Base-by-base conservation (phyloP, 2,888 invertebrate species). In the Gymnocheta viridis region DNA sequence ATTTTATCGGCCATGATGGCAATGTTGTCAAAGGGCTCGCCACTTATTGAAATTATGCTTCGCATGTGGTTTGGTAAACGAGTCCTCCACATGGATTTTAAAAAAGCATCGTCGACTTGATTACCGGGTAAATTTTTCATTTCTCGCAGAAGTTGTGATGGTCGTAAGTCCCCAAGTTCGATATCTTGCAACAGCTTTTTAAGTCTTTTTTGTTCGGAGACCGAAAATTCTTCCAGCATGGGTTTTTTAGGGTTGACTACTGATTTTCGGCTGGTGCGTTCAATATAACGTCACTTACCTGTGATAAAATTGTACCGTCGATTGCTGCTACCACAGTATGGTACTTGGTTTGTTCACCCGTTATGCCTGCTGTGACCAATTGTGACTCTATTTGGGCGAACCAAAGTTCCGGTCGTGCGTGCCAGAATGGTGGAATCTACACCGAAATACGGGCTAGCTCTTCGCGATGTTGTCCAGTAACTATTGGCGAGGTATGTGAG, bases 91-190 rank as follows among this genome's bases (percentile, higher is more conserved):
- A 88, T 41, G n/a, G 87, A 79, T 79, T 84, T 85, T 1, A 87
- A 35, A 41, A 87, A 54, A 14, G 85, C 87, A 24, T 84, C 84
- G 29, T 67, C 54, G 6, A 88, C 81, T 38, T 82, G 72, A 3
- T 60, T 74, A 17, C 86, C 86, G 5, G 86, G 87, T 2, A 88
- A 64, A 12, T 74, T 54, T 27, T 56, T 78, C 86, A 88, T 87
- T 44, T 89, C 87, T 10, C 86, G 78, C 0, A 87, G 78, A 5
- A 89, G 67, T 29, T 87, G 86, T 27, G 88, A 86, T 24, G 87
- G 88, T 60, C 84, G 85, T 72, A 82, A 77, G 69, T 87, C 87
- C 7, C 88, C 87, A 7, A 89, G 77, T 72, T 88, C 86, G 10
- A 87, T 27, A 5, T 86, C 81, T 19, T 79, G 78, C 6, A 88